A percentile compares a stretch with the other conserved stretches of the same genome.
Conservation (phyloP, 2,888 invertebrate genomes). For the Podabrus alpinus region DNA sequence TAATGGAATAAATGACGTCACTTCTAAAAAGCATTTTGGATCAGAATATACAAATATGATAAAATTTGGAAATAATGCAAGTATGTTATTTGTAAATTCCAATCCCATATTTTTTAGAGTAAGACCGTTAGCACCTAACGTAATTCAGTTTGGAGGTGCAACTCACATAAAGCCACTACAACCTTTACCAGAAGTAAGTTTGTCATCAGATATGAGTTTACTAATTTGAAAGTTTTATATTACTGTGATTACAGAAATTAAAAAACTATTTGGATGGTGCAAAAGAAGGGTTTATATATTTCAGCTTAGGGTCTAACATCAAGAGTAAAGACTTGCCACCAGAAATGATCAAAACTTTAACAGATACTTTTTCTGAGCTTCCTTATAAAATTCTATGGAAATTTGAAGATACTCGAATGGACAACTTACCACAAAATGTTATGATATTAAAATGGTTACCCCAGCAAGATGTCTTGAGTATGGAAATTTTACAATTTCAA, state of each 20-base stretch:
- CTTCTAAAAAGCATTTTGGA: neutral
- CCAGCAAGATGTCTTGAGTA: constrained; percentile 52
- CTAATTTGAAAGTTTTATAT: neutral
- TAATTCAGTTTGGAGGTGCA: neutral
- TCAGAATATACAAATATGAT: neutral
- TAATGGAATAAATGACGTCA: neutral
- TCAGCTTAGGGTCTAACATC: constrained; percentile 8
- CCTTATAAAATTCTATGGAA: constrained; percentile 56
- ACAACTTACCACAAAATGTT: constrained; percentile 50
- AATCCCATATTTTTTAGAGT: neutral
- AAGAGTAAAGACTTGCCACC: constrained; percentile 23
- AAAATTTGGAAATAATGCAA: neutral
- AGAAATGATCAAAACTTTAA: constrained; percentile 42
- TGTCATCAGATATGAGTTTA: neutral
- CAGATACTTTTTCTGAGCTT: constrained; percentile 50
- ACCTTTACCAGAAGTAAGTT: neutral
- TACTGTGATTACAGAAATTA: neutral
- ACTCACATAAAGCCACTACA: neutral
- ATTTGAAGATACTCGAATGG: constrained; percentile 48
- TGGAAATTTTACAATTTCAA: neutral
- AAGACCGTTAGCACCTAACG: neutral
- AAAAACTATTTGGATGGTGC: neutral
- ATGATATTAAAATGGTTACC: constrained; percentile 52
- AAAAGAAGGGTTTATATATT: constrained; percentile 34
- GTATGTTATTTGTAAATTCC: neutral